A percentile compares a stretch with the other conserved stretches of the same genome.
phyloP scores from a whole-genome alignment of 2,797 vertebrate species.

The Nasua narica region DNA sequence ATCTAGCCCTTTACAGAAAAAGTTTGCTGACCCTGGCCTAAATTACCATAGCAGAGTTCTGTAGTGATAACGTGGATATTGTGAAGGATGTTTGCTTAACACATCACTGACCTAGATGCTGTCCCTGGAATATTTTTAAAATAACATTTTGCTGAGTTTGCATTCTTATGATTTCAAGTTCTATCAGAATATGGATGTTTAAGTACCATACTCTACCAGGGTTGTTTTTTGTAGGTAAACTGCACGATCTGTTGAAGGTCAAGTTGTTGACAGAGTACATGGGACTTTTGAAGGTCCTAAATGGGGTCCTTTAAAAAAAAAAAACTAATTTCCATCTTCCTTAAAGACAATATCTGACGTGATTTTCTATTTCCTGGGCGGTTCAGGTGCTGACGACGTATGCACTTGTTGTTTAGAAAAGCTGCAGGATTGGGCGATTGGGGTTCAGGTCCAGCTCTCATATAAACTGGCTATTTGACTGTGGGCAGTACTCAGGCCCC shows the following conservation, averaged over 20 bases:
- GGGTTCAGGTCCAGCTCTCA: neutral
- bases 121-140: neutral
- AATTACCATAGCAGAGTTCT: neutral
- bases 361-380: neutral
- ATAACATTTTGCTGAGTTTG: neutral
- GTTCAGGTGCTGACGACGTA: rapidly evolving
- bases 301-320: neutral
- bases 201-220: neutral
- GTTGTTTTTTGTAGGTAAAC: neutral
- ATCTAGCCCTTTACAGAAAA: neutral
- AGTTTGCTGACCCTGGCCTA: neutral
- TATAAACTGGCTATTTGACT: neutral
- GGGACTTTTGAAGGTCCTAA: neutral
- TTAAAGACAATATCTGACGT: neutral
- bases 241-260: neutral
- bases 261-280: neutral
- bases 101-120: neutral
- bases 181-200: neutral
- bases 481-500: neutral
- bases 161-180: neutral
- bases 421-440: neutral
- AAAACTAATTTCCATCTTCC: neutral
- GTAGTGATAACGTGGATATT: neutral
- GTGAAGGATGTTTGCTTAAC: neutral
- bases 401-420: neutral